Percentiles rank a stretch among this genome's conserved stretches.
Conservation (phyloP, 2,113 vertebrate species). For the Nothobranchius furzeri region DNA sequence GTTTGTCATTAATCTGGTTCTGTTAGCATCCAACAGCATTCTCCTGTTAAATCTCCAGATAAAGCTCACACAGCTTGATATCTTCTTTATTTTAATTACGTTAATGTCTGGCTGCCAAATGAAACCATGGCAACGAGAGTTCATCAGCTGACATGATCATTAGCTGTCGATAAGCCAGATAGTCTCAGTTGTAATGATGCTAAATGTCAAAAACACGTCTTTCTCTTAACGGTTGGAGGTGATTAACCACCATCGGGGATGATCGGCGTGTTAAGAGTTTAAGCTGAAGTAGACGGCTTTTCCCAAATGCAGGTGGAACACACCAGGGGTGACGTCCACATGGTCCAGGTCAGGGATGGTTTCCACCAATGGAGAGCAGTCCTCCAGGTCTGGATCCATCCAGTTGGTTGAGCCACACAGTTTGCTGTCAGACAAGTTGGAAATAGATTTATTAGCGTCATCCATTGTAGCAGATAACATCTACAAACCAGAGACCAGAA, state of each 20-base stretch:
- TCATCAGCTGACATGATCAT: not conserved
- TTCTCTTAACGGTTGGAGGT: not conserved
- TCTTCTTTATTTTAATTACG: not conserved
- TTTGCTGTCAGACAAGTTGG: slow-evolving; percentile 50
- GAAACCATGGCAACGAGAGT: not conserved
- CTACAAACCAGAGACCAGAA: too few relatives aligned
- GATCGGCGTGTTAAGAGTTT: too few relatives aligned
- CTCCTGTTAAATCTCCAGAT: not conserved
- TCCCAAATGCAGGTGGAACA: slow-evolving; percentile 24
- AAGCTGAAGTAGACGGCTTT: too few relatives aligned
- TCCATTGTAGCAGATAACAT: too few relatives aligned
- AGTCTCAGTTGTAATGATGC: not conserved
- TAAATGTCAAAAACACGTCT: not conserved
- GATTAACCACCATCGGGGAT: too few relatives aligned
- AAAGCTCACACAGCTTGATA: not conserved
- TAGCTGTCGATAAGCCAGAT: not conserved
- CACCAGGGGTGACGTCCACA: slow-evolving; percentile 79
- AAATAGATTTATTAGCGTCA: not conserved
- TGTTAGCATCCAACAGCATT: not conserved
- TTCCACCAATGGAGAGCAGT: slow-evolving; percentile 76
- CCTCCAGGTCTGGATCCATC: slow-evolving; percentile 72
- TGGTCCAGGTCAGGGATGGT: slow-evolving; percentile 76
- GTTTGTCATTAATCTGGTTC: too few relatives aligned
- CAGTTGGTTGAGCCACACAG: slow-evolving; percentile 73
- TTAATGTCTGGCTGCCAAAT: not conserved